phyloP scores from a whole-genome alignment of 2,797 vertebrate species.

The Amphiprion clarkii region DNA sequence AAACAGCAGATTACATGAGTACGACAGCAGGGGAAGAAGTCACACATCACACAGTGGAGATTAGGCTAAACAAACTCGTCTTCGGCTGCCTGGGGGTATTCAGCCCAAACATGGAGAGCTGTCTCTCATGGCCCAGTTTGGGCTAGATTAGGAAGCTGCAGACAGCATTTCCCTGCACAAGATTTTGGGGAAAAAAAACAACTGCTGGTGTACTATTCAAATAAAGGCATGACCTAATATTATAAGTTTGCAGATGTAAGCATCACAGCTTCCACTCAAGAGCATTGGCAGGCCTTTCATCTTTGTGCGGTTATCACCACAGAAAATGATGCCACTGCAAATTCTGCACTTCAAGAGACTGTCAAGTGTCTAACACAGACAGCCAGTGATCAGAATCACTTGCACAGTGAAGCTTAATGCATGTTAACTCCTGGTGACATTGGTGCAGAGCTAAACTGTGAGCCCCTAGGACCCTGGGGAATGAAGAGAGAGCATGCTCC shows the following conservation, averaged over 20 bases:
- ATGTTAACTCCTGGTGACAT: constrained; percentile 20
- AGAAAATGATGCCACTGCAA: not conserved
- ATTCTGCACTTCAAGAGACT: not conserved
- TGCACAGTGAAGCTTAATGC: not conserved
- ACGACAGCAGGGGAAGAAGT: constrained; percentile 73
- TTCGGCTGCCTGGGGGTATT: constrained; percentile 59
- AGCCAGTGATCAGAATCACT: constrained; percentile 6
- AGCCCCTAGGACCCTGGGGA: constrained; percentile 28
- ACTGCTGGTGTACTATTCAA: constrained; percentile 16
- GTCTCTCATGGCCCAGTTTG: constrained; percentile 67
- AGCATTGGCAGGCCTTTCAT: constrained; percentile 8
- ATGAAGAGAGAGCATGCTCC: constrained; percentile 1
- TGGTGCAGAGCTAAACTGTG: not conserved
- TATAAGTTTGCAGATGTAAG: constrained; percentile 16
- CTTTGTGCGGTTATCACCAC: constrained; percentile 4
- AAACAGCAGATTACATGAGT: constrained; percentile 80
- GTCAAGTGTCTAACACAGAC: not conserved
- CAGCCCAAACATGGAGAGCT: constrained; percentile 66
- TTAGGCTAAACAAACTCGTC: constrained; percentile 74
- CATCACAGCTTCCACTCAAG: constrained; percentile 13
- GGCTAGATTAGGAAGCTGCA: constrained; percentile 64
- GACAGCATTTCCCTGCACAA: constrained; percentile 34
- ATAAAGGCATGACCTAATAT: constrained; percentile 8
- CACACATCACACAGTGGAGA: constrained; percentile 74
- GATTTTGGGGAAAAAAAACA: constrained; percentile 27